These are phyloP conservation scores for Dasyurus viverrinus DNA, from an alignment of 2,113 vertebrate species.

Conservation along the genomic window DNA sequence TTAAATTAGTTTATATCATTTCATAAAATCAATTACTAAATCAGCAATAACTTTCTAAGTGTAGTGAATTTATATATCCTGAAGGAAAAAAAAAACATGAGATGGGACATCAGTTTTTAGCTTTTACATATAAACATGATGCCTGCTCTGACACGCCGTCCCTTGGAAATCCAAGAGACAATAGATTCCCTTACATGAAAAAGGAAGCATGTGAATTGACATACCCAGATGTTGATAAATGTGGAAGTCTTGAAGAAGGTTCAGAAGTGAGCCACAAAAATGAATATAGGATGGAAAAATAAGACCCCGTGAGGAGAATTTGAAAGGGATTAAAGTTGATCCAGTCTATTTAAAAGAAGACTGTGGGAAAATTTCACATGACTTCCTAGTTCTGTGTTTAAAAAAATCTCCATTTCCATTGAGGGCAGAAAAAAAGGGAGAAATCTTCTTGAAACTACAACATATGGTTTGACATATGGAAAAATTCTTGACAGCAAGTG, in stretches of 20 bases:
- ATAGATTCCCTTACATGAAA: not conserved
- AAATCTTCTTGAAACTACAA: conserved; percentile 17
- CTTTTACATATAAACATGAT: not conserved
- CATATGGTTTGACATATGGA: conserved; percentile 19
- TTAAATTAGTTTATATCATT: conserved; percentile 5
- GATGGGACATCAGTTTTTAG: not conserved
- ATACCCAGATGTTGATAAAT: not conserved
- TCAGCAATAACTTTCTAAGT: conserved; percentile 14
- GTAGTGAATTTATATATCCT: conserved; percentile 6
- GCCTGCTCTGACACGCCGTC: not conserved
- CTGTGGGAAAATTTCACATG: not conserved
- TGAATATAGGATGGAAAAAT: not conserved
- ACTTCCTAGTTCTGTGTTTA: not conserved
- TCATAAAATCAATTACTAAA: conserved; percentile 50
- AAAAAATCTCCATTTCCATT: not conserved
- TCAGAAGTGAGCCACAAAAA: not conserved
- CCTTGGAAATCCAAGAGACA: not conserved
- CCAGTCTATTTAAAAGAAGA: conserved; percentile 21
- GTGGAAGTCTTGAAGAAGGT: not conserved
- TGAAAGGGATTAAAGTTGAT: not conserved
- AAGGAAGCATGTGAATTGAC: not conserved
- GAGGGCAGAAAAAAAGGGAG: not conserved
- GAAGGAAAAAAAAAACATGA: conserved; percentile 19
- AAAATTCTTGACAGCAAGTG: conserved; percentile 13
- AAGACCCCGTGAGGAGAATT: not conserved